Base-by-base conservation (phyloP, 2,888 invertebrate genomes). In the Drosophila siamana region DNA sequence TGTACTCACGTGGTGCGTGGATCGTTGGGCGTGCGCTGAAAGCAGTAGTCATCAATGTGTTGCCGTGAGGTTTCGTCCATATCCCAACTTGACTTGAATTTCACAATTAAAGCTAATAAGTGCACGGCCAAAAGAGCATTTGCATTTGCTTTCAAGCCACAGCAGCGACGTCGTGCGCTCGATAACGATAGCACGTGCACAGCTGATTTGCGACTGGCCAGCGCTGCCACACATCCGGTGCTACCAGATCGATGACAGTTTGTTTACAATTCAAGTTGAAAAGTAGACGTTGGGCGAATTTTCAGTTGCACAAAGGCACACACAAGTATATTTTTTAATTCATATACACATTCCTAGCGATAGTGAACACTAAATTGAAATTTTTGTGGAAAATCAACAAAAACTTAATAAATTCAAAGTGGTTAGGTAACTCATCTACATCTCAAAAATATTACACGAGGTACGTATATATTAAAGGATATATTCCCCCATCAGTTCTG, bases 1-100 rank as follows among this genome's bases (percentile, higher is more conserved):
- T n/a, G 0, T 61, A 85, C 90, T 83, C 75, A 90, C 89, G 90
- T 93, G 89, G 94, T 93, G 85, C 94, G 94, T n/a, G 94, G 93
- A 78, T 94, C 94, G 8, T 93, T 94, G 15, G 95, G 93, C 71
- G 94, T 94, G 30, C 94, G 93, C 28, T 95, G 92, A 78, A 95
- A 95, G 82, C 94, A 94, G 91, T 95, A 94, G 91, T 95, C 95
- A 74, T 94, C 94, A 48, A 94, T 94, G 64, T 94, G 91, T 78
- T 94, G 93, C 57, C 93, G 93, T 74, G 93, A 93, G 80, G 93
- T 92, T 80, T 93, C 93, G 88, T 94, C 94, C 95, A 95, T 95
- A 19, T 15, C 24, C 13, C 36, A 38, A 38, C 43, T 40, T 33
- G 44, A 60, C 15, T 9, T n/a, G 33, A 46, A 68, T 70, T 74